These are phyloP conservation scores for Hyppa rectilinea DNA, from an alignment of 2,888 invertebrate species.

Conservation along the genomic window DNA sequence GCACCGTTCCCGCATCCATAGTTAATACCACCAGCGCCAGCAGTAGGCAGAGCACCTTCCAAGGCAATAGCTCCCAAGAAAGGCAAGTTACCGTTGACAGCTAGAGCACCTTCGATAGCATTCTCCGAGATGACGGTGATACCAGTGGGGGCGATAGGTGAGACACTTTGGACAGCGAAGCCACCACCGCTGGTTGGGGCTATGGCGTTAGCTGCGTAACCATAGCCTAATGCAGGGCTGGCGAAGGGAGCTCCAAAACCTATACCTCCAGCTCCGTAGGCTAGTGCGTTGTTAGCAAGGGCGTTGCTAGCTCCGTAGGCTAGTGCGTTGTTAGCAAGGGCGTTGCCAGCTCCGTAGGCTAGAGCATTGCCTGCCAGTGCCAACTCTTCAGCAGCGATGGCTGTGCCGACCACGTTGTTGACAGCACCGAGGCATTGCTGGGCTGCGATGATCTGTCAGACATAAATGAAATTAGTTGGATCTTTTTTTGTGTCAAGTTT, in stretches of 20 bases:
- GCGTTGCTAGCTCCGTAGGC: constrained; percentile 26
- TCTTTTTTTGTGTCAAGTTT: neutral
- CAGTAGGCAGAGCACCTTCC: constrained; percentile 68
- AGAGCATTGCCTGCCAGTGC: constrained; percentile 32
- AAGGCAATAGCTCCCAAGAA: constrained; percentile 68
- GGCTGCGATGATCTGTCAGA: constrained; percentile 15
- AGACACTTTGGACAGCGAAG: constrained; percentile 66
- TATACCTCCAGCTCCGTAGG: constrained; percentile 29
- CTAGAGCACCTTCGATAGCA: constrained; percentile 66
- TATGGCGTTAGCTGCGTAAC: constrained; percentile 19
- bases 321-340: neutral
- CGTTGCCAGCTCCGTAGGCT: too few relatives aligned
- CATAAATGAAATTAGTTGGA: neutral
- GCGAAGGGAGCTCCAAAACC: constrained; percentile 19
- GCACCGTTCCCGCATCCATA: constrained; percentile 75
- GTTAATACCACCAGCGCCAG: constrained; percentile 72
- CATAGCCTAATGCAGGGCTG: constrained; percentile 8
- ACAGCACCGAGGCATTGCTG: constrained; percentile 44
- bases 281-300: neutral
- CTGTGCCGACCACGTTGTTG: constrained; percentile 28
- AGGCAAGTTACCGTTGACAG: constrained; percentile 66
- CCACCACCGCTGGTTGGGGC: constrained; percentile 64
- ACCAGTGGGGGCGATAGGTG: constrained; percentile 73
- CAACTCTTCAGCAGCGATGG: constrained; percentile 56
- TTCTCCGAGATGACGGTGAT: constrained; percentile 70